A percentile compares a stretch with the other conserved stretches of the same genome.
Conservation (phyloP, 2,888 invertebrate genomes). For the Laothoe populi region DNA sequence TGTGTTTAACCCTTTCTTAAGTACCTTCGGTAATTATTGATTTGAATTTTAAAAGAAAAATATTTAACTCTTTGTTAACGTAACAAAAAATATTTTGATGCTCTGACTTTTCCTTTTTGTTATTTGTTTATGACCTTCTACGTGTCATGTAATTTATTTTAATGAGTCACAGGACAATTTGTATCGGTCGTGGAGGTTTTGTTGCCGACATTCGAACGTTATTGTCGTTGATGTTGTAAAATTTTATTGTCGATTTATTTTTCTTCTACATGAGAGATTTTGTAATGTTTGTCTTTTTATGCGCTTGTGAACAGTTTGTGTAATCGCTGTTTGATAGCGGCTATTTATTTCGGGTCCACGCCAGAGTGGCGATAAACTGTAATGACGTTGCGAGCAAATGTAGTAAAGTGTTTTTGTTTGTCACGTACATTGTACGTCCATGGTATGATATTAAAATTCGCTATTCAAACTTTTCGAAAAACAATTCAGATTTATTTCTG, state of each 20-base stretch:
- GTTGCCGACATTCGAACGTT: conserved; percentile 54
- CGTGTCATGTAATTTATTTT: conserved; percentile 30
- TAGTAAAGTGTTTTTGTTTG: conserved; percentile 57
- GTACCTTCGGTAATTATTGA: too few relatives aligned
- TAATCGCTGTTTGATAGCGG: conserved; percentile 76
- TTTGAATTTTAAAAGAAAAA: too few relatives aligned
- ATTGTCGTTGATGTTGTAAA: conserved; percentile 57
- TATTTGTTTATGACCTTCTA: conserved; percentile 7
- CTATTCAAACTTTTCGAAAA: conserved; percentile 17
- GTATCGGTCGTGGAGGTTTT: conserved; percentile 44
- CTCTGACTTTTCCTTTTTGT: conserved; percentile 1
- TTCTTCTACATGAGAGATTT: conserved; percentile 74
- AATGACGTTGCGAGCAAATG: conserved; percentile 64
- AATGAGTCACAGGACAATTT: conserved; percentile 34
- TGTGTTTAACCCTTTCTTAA: too few relatives aligned
- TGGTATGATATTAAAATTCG: conserved; percentile 18
- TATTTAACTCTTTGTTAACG: neutral
- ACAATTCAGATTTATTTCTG: conserved; percentile 13
- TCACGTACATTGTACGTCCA: conserved; percentile 37
- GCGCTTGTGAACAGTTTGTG: conserved; percentile 75
- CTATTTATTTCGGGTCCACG: conserved; percentile 68
- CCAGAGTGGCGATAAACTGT: conserved; percentile 69
- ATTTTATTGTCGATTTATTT: conserved; percentile 71
- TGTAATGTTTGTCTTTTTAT: conserved; percentile 72
- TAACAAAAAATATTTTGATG: neutral